A percentile compares a stretch with the other conserved stretches of the same genome.
Conservation (phyloP, 2,797 vertebrate species). For the Pterois miles region DNA sequence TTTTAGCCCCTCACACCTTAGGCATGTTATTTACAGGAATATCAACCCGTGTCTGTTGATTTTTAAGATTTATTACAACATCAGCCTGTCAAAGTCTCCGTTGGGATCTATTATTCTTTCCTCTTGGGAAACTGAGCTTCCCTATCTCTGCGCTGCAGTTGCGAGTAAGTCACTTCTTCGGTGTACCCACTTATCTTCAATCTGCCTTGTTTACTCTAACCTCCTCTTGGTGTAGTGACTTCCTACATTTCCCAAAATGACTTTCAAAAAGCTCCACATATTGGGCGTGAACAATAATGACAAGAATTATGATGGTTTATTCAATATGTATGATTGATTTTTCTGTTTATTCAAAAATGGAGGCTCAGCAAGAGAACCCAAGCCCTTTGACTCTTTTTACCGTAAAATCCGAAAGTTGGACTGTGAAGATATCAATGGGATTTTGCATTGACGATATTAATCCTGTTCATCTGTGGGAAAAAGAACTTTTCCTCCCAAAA, state of each 20-base stretch:
- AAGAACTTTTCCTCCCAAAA: not conserved
- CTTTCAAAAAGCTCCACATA: not conserved
- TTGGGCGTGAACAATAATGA: not conserved
- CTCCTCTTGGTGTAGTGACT: conserved; percentile 9
- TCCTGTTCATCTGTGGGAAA: not conserved
- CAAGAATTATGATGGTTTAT: not conserved
- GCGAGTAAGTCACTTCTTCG: not conserved
- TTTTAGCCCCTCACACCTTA: not conserved
- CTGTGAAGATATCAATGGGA: not conserved
- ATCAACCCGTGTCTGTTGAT: not conserved
- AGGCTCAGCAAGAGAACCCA: not conserved
- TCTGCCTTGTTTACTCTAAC: conserved; percentile 14
- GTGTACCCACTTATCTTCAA: conserved; percentile 12
- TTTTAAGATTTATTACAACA: not conserved
- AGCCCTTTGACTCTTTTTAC: not conserved
- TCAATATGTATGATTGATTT: conserved; percentile 1
- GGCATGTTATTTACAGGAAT: not conserved
- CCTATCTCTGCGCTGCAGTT: not conserved
- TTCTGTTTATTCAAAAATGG: not conserved
- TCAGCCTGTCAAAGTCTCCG: not conserved
- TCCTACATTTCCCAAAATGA: not conserved
- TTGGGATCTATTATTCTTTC: not conserved
- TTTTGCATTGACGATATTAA: not conserved
- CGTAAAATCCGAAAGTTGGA: not conserved
- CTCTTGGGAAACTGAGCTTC: not conserved